Percentiles rank a stretch among this genome's conserved stretches.
These are phyloP conservation scores for Synanthedon vespiformis DNA, from an alignment of 2,888 invertebrate species.

Conservation along the genomic window DNA sequence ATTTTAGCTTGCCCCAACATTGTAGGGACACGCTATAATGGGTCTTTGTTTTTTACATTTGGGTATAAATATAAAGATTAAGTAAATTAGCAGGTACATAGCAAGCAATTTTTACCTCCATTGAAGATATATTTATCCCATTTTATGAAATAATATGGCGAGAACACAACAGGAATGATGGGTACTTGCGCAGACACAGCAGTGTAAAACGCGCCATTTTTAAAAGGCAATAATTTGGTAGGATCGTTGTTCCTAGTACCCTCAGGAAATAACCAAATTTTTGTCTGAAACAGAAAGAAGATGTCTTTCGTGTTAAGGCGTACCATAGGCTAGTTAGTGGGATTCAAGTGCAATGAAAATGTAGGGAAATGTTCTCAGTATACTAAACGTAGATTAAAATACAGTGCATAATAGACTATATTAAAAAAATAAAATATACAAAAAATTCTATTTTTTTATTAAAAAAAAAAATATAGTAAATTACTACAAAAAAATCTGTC, in stretches of 20 bases:
- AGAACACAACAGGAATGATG: slow-evolving; percentile 71
- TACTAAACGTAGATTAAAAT: too few relatives aligned
- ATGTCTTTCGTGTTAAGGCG: too few relatives aligned
- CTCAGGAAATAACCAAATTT: slow-evolving; percentile 75
- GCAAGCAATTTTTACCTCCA: slow-evolving; percentile 18
- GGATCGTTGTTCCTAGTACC: slow-evolving; percentile 63
- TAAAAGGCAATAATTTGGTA: slow-evolving; percentile 69
- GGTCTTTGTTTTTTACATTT: neutral
- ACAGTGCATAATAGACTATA: too few relatives aligned
- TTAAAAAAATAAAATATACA: too few relatives aligned
- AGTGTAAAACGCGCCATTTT: slow-evolving; percentile 75
- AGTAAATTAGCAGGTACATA: neutral
- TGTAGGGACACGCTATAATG: too few relatives aligned
- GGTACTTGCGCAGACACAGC: slow-evolving; percentile 71
- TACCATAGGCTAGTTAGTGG: too few relatives aligned
- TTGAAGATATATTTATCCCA: slow-evolving; percentile 26
- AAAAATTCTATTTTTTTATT: too few relatives aligned
- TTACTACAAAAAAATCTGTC: too few relatives aligned
- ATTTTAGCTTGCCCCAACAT: too few relatives aligned
- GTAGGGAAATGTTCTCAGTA: too few relatives aligned
- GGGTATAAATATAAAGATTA: neutral
- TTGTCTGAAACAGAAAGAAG: slow-evolving; percentile 35
- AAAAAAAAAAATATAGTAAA: too few relatives aligned
- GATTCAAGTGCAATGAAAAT: too few relatives aligned
- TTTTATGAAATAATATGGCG: slow-evolving; percentile 60